Evolutionary conservation across 2,888 invertebrate genomes (phyloP).

Genomic region (Thecophora atra): DNA sequence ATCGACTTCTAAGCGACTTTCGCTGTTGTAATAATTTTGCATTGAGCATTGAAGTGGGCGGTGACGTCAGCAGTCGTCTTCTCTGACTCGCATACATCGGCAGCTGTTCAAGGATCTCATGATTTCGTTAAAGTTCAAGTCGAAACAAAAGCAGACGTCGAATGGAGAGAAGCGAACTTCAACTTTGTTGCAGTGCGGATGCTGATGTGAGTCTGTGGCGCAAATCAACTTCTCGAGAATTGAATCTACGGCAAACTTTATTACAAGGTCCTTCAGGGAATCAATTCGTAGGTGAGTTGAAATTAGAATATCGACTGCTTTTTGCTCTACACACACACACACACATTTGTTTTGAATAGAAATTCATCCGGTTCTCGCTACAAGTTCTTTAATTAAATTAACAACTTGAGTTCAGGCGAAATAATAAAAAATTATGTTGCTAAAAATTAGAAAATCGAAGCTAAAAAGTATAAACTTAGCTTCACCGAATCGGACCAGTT

Average conservation of each 20-base stretch:
- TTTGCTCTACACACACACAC: too few relatives aligned
- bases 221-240: not conserved
- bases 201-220: not conserved
- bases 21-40: not conserved
- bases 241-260: not conserved
- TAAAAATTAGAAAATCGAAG: too few relatives aligned
- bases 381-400: too few relatives aligned
- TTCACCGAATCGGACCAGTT: too few relatives aligned
- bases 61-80: not conserved
- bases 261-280: slow-evolving; percentile 1
- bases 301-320: too few relatives aligned
- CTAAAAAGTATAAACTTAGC: too few relatives aligned
- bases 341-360: too few relatives aligned
- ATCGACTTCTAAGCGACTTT: not conserved
- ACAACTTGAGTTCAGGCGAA: too few relatives aligned
- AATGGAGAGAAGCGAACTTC: not conserved
- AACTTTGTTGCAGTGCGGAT: not conserved
- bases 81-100: not conserved
- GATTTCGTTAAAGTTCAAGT: slow-evolving; percentile 31
- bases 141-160: not conserved
- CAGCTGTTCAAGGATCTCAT: not conserved
- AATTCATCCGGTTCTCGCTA: too few relatives aligned
- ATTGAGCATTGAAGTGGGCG: not conserved
- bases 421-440: too few relatives aligned
- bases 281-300: not conserved